Percentiles rank a stretch among this genome's conserved stretches.
Conservation (phyloP, 2,888 invertebrate genomes). For the Crocallis elinguaria region DNA sequence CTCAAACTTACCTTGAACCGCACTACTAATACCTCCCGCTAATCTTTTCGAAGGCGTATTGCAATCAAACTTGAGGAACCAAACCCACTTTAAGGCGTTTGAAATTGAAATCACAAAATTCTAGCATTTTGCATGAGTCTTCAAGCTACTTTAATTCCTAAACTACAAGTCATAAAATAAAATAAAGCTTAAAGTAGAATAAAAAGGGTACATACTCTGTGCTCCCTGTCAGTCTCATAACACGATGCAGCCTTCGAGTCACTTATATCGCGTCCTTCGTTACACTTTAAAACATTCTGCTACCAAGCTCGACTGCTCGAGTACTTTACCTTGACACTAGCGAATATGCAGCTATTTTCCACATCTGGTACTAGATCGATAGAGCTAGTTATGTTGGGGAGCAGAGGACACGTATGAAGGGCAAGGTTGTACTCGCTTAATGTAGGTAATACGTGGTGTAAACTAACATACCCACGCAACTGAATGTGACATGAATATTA, state of each 20-base stretch:
- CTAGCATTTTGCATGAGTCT: no score
- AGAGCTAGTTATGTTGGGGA: neutral
- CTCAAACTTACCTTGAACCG: no score
- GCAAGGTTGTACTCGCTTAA: neutral
- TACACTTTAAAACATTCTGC: neutral
- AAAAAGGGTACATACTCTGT: slow-evolving; percentile 11
- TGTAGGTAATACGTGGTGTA: no score
- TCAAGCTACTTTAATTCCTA: neutral
- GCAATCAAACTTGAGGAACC: no score
- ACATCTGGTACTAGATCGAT: slow-evolving; percentile 18
- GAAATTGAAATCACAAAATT: no score
- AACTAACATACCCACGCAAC: no score
- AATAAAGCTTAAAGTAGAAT: neutral
- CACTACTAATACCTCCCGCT: no score
- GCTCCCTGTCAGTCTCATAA: no score
- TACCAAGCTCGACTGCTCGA: slow-evolving; percentile 2
- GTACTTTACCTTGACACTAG: slow-evolving; percentile 29
- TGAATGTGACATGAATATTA: no score
- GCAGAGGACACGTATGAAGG: slow-evolving; percentile 5
- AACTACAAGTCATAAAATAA: neutral
- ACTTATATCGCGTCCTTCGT: slow-evolving; percentile 22
- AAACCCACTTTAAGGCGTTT: no score
- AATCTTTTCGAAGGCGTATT: no score
- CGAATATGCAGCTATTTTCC: slow-evolving; percentile 19
- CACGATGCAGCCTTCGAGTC: slow-evolving; percentile 22